Evolutionary conservation across 2,888 invertebrate species (phyloP).

Genomic region (Hirtodrosophila alboralis): DNA sequence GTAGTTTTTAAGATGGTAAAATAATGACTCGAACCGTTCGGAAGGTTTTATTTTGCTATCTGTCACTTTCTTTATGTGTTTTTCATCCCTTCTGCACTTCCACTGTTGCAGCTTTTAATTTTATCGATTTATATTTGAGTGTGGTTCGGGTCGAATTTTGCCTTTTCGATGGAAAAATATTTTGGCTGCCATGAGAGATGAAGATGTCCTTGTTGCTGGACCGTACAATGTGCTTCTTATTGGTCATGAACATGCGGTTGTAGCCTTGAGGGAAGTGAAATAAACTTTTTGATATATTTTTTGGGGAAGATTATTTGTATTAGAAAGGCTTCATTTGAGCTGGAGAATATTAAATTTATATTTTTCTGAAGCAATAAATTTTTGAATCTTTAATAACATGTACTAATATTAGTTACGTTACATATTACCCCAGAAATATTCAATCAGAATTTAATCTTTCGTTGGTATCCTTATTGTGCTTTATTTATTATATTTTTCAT

Average conservation of each 20-base stretch:
- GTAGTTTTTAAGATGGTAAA: not conserved
- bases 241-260: constrained; percentile 57
- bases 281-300: not conserved
- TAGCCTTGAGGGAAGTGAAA: constrained; percentile 49
- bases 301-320: too few species aligned
- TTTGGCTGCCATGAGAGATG: constrained; percentile 35
- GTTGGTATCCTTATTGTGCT: too few species aligned
- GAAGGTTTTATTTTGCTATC: not conserved
- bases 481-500: too few species aligned
- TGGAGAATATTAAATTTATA: too few species aligned
- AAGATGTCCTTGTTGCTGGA: constrained; percentile 41
- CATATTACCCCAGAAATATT: too few species aligned
- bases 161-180: constrained; percentile 38
- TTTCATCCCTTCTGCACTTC: constrained; percentile 15
- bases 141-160: constrained; percentile 34
- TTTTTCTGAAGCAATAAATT: too few species aligned
- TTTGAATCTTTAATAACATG: too few species aligned
- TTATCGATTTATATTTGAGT: constrained; percentile 68
- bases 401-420: too few species aligned
- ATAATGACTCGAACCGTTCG: not conserved
- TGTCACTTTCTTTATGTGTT: constrained; percentile 4
- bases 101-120: constrained; percentile 49
- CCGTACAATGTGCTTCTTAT: constrained; percentile 69
- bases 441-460: too few species aligned
- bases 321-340: too few species aligned